Conservation (phyloP, 2,797 vertebrate species). For the Sebastes dallii region DNA sequence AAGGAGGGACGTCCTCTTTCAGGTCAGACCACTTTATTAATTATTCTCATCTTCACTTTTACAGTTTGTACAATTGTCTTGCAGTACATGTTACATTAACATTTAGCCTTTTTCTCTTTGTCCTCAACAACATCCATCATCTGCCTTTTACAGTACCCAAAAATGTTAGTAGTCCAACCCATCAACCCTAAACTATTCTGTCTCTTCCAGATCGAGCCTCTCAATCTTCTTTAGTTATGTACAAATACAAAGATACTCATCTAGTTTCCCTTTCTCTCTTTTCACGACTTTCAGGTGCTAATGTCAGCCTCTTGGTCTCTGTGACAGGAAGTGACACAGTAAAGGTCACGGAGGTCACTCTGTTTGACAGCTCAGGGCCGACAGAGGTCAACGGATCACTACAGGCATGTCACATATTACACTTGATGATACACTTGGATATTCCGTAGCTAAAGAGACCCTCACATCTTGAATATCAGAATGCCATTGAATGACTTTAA, state of each 20-base stretch:
- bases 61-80: neutral
- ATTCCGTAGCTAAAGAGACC: neutral
- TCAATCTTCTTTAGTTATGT: neutral
- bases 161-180: neutral
- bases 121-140: neutral
- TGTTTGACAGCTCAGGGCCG: slow-evolving; percentile 58
- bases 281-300: slow-evolving; percentile 56
- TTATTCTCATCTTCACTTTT: neutral
- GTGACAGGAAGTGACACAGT: slow-evolving; percentile 65
- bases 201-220: neutral
- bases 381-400: slow-evolving; percentile 61
- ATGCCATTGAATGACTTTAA: neutral
- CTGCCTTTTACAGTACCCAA: neutral
- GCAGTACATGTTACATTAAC: too few relatives aligned
- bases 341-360: slow-evolving; percentile 56
- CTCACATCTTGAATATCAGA: neutral
- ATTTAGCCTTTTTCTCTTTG: neutral
- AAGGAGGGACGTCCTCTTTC: slow-evolving; percentile 66
- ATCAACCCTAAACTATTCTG: neutral
- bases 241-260: neutral
- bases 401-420: slow-evolving; percentile 31
- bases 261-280: neutral
- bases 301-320: slow-evolving; percentile 65
- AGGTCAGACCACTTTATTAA: slow-evolving; percentile 45
- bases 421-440: neutral